These are phyloP conservation scores for Tupaia tana DNA, from an alignment of 2,113 vertebrate species.

Conservation along the genomic window DNA sequence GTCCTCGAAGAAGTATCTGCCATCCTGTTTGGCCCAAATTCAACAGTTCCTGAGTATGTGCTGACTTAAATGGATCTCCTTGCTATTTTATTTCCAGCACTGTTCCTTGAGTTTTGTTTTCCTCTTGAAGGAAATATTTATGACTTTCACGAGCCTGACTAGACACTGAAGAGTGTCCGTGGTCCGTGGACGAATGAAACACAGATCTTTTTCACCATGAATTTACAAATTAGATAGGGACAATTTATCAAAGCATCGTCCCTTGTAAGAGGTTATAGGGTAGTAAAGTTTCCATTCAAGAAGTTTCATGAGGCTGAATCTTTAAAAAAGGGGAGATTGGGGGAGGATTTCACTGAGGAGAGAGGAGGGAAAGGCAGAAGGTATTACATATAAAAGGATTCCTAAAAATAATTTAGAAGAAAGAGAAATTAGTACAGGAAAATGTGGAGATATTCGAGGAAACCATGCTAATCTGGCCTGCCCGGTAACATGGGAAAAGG, in stretches of 20 bases:
- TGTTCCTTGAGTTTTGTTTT: neutral
- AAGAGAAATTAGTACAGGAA: neutral
- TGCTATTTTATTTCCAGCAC: neutral
- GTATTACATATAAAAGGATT: neutral
- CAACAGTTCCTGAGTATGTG: neutral
- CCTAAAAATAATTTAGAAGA: neutral
- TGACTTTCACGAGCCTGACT: neutral
- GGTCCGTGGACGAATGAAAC: neutral
- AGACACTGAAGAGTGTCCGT: neutral
- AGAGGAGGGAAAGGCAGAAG: neutral
- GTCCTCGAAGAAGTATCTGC: neutral
- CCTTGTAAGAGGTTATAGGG: neutral
- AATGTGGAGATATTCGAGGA: neutral
- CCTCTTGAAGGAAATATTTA: constrained; percentile 13
- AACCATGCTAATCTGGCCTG: neutral
- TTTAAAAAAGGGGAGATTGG: neutral
- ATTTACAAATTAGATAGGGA: neutral
- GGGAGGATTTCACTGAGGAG: neutral
- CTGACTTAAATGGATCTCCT: neutral
- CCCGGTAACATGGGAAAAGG: neutral
- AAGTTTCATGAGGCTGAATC: neutral
- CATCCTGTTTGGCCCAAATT: neutral
- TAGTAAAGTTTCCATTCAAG: neutral
- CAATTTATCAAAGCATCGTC: rapidly evolving
- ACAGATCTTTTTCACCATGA: neutral